Base-by-base conservation (phyloP, 2,797 vertebrate species). In the Lagorchestes hirsutus region DNA sequence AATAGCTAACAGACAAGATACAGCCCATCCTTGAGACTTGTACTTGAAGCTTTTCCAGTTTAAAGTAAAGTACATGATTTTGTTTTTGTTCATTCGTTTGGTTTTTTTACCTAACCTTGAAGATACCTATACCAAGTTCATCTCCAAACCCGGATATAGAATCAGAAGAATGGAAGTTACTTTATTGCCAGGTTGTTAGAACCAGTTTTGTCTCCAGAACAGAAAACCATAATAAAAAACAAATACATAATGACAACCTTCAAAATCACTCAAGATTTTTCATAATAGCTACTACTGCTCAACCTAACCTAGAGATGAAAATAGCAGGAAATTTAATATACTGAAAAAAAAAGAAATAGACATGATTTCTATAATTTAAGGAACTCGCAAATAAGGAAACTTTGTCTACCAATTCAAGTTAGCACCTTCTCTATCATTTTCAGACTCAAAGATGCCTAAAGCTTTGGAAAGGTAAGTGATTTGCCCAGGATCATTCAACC, bases 201-300 rank as follows among this genome's bases (percentile, higher is more conserved):
- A 67, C 24, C 34, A 46, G 18, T 6, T 74, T 31, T 74, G 16
- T 74, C 62, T 40, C 16, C 12, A 94, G 0, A n/a, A 54, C 91
- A 93, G 11, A 91, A 95, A 91, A 94, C 28, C 54, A 96, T 46
- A 0, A 58, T 87, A 6, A 1, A 34, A 93, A 62, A 90, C 93
- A 94, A 55, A 29, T 92, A 2, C 50, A 92, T 10, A 90, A 55
- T 27, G 27, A 92, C 40, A 28, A 95, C 16, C 31, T 29, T 91
- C 54, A 90, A 95, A 2, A 52, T 54, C n/a, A 40, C 29, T 9
- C 6, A 8, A 40, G n/a, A 46, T 40, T 82, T 82, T 18, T 82
- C n/a, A 27, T 9, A 82, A 46, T 74, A 74, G n/a, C n/a, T 13
- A 74, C n/a, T n/a, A 22, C 5, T 82, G n/a, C 18, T 40, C n/a